phyloP scores from a whole-genome alignment of 1,140 invertebrate genomes.

The Neodiprion pinetum region DNA sequence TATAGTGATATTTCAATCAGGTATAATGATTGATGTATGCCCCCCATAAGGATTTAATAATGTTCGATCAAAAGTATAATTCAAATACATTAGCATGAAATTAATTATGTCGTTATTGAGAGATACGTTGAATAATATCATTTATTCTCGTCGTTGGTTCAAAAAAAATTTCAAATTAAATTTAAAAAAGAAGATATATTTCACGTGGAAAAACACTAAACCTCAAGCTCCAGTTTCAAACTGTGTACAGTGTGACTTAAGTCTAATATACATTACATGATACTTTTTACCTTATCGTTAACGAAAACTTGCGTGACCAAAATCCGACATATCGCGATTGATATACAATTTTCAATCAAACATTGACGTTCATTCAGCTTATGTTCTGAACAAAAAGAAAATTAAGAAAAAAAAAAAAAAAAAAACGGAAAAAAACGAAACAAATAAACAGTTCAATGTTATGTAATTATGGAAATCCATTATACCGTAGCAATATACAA shows the following conservation, averaged over 20 bases:
- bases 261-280: background rate
- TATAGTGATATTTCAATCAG: too few species aligned
- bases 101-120: background rate
- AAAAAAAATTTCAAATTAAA: background rate
- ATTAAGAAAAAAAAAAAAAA: background rate
- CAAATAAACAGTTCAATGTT: background rate
- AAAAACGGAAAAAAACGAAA: background rate
- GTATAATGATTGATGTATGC: background rate
- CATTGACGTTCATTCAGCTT: background rate
- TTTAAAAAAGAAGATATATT: too few species aligned
- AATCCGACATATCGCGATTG: constrained; percentile 1
- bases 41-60: background rate
- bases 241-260: background rate
- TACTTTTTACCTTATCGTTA: background rate
- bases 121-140: background rate
- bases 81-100: background rate
- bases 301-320: background rate
- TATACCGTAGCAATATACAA: too few species aligned
- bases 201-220: too few species aligned
- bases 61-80: background rate
- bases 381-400: background rate
- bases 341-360: background rate
- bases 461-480: too few species aligned
- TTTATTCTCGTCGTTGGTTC: background rate
- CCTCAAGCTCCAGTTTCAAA: background rate